Conservation (phyloP, 1,140 invertebrate species). For the Hyles vespertilio region DNA sequence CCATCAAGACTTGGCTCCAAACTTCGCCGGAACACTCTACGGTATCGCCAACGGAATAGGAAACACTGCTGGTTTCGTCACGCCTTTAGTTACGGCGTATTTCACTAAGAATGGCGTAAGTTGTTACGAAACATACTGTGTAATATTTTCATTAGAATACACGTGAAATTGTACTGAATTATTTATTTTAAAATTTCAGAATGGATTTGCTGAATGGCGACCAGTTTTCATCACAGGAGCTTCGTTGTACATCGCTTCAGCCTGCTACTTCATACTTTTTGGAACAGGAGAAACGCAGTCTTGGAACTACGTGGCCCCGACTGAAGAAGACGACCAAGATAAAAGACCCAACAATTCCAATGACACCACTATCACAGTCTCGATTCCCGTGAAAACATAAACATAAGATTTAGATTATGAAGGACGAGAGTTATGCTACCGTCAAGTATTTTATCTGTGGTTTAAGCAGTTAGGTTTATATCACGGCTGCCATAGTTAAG, state of each 20-base stretch:
- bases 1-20: constrained; percentile 87
- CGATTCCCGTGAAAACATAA: constrained; percentile 52
- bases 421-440: not conserved
- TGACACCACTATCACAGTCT: constrained; percentile 50
- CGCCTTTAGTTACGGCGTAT: constrained; percentile 81
- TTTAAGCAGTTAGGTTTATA: not conserved
- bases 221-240: constrained; percentile 86
- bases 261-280: constrained; percentile 81
- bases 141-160: no score
- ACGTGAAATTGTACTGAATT: no score
- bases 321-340: constrained; percentile 41
- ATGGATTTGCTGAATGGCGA: constrained; percentile 86
- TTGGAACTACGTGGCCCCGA: constrained; percentile 76
- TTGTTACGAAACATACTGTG: not conserved
- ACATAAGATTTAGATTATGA: not conserved
- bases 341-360: constrained; percentile 47
- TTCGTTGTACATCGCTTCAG: constrained; percentile 81
- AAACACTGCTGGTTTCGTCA: constrained; percentile 85
- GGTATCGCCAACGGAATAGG: constrained; percentile 86
- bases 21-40: constrained; percentile 86
- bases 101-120: constrained; percentile 81
- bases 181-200: constrained; percentile 65
- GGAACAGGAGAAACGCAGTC: constrained; percentile 80
- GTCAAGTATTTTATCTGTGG: constrained; percentile 1
- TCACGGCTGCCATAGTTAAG: constrained; percentile 3